Conservation (phyloP, 2,888 invertebrate genomes). For the Cancer borealis region DNA sequence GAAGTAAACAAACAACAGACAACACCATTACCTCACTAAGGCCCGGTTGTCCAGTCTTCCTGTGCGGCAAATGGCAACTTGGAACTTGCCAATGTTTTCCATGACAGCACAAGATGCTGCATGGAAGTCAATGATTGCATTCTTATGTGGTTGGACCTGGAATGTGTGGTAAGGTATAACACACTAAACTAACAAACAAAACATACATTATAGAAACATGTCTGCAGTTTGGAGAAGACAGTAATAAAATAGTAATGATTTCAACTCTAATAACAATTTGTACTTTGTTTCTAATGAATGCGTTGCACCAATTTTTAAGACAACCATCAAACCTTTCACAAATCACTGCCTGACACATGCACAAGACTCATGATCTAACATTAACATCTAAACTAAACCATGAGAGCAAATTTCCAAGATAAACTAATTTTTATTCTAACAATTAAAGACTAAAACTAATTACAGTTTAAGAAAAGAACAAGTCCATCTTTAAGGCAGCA, state of each 20-base stretch:
- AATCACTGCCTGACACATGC: background rate
- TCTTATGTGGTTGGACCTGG: slow-evolving; percentile 78
- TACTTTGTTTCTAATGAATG: too few relatives aligned
- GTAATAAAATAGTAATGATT: background rate
- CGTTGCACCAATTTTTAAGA: background rate
- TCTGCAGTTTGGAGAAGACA: background rate
- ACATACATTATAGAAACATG: too few relatives aligned
- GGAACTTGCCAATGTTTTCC: slow-evolving; percentile 82
- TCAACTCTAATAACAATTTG: too few relatives aligned
- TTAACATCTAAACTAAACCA: background rate
- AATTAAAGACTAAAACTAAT: background rate
- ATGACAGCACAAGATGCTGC: slow-evolving; percentile 82
- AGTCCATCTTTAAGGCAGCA: background rate
- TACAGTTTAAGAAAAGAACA: background rate
- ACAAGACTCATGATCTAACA: background rate
- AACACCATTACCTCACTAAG: slow-evolving; percentile 80
- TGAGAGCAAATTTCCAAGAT: background rate
- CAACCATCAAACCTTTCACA: background rate
- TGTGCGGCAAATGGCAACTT: slow-evolving; percentile 81
- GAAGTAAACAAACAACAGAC: background rate
- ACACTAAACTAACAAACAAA: background rate
- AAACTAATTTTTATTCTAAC: background rate
- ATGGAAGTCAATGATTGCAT: slow-evolving; percentile 83
- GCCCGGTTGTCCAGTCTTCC: slow-evolving; percentile 81
- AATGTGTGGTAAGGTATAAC: background rate